Conservation (phyloP, 2,888 invertebrate genomes). For the Chloroclystis v-ata region DNA sequence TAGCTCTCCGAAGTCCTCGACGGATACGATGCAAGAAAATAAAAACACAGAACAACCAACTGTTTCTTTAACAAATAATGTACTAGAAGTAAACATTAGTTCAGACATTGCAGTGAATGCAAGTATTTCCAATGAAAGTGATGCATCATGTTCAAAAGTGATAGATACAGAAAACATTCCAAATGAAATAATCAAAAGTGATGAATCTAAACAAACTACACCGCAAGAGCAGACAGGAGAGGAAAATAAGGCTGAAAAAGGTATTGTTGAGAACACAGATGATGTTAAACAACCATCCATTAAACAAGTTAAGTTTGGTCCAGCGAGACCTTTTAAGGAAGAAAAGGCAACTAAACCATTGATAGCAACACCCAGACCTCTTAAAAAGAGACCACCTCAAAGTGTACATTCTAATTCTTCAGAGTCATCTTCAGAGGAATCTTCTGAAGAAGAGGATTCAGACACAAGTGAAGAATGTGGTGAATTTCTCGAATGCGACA, state of each 20-base stretch:
- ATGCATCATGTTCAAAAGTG: constrained; percentile 21
- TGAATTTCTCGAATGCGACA: constrained; percentile 70
- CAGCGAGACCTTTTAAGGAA: constrained; percentile 67
- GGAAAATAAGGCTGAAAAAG: constrained; percentile 47
- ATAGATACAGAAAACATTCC: constrained; percentile 55
- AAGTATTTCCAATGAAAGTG: constrained; percentile 12
- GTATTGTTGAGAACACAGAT: constrained; percentile 31
- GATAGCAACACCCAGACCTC: constrained; percentile 80
- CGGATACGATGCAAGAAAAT: neutral
- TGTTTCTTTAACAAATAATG: neutral
- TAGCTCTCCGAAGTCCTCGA: neutral
- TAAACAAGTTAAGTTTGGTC: constrained; percentile 29
- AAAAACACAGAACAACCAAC: no score
- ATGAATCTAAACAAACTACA: constrained; percentile 25
- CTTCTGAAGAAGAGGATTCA: constrained; percentile 67
- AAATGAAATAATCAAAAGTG: constrained; percentile 34
- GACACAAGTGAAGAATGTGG: constrained; percentile 61
- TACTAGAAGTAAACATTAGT: constrained; percentile 1
- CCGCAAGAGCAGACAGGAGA: constrained; percentile 36
- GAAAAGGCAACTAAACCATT: constrained; percentile 76
- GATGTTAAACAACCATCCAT: constrained; percentile 28
- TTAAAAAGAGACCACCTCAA: constrained; percentile 74
- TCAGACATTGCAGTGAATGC: constrained; percentile 4
- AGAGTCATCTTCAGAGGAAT: constrained; percentile 66
- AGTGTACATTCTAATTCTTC: constrained; percentile 63